These are phyloP conservation scores for Psephotus haematonotus DNA, from an alignment of 2,113 vertebrate genomes.

Conservation along the genomic window DNA sequence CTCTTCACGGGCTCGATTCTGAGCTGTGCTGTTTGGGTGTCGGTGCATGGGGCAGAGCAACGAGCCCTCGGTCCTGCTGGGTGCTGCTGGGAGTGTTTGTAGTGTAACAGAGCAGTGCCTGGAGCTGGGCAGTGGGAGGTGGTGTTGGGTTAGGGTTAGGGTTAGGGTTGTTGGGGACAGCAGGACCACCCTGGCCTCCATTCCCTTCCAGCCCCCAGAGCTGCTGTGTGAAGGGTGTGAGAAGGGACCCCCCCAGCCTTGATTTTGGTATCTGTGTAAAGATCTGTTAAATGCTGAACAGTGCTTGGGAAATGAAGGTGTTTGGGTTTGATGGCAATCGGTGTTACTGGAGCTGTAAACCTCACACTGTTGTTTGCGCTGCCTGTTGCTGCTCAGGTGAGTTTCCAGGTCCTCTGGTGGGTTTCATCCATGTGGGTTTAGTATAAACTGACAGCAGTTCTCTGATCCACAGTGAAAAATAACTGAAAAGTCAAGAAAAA, in stretches of 20 bases:
- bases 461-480: not conserved
- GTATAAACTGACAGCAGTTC: not conserved
- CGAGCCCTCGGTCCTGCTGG: not conserved
- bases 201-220: not conserved
- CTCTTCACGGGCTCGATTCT: fast-evolving
- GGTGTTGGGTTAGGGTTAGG: too few relatives aligned
- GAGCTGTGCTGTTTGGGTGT: not conserved
- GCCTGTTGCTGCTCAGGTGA: not conserved
- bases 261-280: not conserved
- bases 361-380: not conserved
- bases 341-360: not conserved
- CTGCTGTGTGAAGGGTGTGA: not conserved
- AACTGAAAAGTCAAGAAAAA: not conserved
- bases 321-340: not conserved
- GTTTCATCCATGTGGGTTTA: not conserved
- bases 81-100: not conserved
- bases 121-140: not conserved
- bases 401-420: not conserved
- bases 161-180: not conserved
- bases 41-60: not conserved
- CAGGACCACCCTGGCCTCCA: not conserved
- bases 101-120: not conserved
- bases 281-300: not conserved
- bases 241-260: not conserved
- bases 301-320: not conserved